These are phyloP conservation scores for Cricetomys ansorgei DNA, from an alignment of 2,113 vertebrate genomes.

Conservation along the genomic window DNA sequence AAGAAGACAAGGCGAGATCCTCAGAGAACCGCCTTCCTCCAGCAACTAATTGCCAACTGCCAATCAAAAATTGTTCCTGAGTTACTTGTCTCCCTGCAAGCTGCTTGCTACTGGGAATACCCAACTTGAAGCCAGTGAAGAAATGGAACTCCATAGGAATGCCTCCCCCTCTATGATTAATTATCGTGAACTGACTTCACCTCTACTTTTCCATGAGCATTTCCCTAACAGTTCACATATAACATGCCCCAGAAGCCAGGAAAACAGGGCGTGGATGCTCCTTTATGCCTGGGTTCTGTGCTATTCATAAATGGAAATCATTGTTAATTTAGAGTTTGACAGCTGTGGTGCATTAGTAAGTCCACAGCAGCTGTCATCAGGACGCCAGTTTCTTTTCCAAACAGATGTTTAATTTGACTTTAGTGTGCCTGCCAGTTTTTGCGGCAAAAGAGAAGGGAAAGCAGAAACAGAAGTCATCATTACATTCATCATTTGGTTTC, in stretches of 20 bases:
- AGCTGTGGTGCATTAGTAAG: constrained; percentile 86
- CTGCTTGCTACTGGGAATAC: background rate
- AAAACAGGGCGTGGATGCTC: constrained; percentile 35
- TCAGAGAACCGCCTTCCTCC: background rate
- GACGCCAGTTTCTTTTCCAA: constrained; percentile 86
- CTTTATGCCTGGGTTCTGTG: constrained; percentile 79
- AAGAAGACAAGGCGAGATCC: background rate
- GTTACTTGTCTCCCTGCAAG: background rate
- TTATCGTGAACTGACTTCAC: background rate
- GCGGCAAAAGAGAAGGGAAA: constrained; percentile 78
- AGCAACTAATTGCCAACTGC: background rate
- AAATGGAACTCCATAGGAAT: background rate
- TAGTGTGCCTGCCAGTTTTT: constrained; percentile 82
- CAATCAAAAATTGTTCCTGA: background rate
- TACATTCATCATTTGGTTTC: constrained; percentile 83
- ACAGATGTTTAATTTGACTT: constrained; percentile 90
- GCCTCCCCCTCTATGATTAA: background rate
- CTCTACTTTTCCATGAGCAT: background rate
- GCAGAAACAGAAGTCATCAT: constrained; percentile 83
- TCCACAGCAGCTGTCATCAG: constrained; percentile 85
- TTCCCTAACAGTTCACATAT: constrained; percentile 53
- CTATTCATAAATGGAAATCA: constrained; percentile 85
- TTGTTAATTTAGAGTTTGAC: constrained; percentile 85
- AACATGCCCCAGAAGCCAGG: constrained; percentile 61
- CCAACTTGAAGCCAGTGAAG: background rate